A percentile compares a stretch with the other conserved stretches of the same genome.
Conservation (phyloP, 1,140 invertebrate species). For the Euura saliciscinereae region DNA sequence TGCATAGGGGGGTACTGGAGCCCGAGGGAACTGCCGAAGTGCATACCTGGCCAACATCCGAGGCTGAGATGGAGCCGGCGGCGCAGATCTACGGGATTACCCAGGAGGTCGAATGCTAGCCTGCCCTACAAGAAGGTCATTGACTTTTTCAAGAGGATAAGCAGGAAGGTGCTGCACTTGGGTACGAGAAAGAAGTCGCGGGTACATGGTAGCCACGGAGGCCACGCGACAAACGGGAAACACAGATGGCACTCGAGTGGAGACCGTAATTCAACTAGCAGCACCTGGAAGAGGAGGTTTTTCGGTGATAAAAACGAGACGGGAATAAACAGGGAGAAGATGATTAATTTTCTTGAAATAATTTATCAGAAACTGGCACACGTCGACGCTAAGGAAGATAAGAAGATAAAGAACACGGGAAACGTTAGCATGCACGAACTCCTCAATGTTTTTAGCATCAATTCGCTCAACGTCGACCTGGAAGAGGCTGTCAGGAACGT, state of each 20-base stretch:
- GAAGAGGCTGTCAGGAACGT: slow-evolving; percentile 43
- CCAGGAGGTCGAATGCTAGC: slow-evolving; percentile 29
- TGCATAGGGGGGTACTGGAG: slow-evolving; percentile 91
- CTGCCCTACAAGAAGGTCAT: slow-evolving; percentile 49
- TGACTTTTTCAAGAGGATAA: slow-evolving; percentile 56
- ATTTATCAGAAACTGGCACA: slow-evolving; percentile 53
- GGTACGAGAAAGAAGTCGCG: slow-evolving; percentile 50
- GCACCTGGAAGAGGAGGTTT: neutral
- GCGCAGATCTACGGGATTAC: slow-evolving; percentile 63
- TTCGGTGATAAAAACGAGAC: neutral
- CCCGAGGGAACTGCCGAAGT: slow-evolving; percentile 76
- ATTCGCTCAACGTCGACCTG: slow-evolving; percentile 56
- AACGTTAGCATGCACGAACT: slow-evolving; percentile 57
- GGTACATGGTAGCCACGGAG: slow-evolving; percentile 20
- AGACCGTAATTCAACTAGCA: neutral
- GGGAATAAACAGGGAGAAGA: slow-evolving; percentile 39
- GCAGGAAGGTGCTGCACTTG: slow-evolving; percentile 52
- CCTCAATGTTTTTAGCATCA: slow-evolving; percentile 54
- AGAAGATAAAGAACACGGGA: slow-evolving; percentile 41
- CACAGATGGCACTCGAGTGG: slow-evolving; percentile 46
- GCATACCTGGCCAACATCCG: slow-evolving; percentile 83
- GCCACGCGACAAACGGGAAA: slow-evolving; percentile 7
- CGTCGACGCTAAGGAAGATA: slow-evolving; percentile 50
- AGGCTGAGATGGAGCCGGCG: slow-evolving; percentile 78
- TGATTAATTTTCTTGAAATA: slow-evolving; percentile 54